Conservation (phyloP, 2,797 vertebrate species). For the Glossophaga mutica region DNA sequence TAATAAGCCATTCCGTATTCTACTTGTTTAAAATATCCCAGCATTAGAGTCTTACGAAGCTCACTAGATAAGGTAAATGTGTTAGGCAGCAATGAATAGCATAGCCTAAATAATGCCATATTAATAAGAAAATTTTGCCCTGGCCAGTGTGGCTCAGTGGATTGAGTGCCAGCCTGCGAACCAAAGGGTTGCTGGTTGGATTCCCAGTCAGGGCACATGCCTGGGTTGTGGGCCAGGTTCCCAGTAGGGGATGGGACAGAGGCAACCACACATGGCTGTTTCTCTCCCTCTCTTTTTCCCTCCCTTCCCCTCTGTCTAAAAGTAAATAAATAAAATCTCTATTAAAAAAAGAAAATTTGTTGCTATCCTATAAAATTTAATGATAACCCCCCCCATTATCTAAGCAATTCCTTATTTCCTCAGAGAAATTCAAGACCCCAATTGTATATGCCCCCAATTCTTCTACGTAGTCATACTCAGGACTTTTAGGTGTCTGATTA, state of each 20-base stretch:
- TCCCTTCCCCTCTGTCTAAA: too few species aligned
- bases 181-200: too few species aligned
- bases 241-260: too few species aligned
- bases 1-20: background rate
- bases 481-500: background rate
- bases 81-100: background rate
- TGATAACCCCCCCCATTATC: background rate
- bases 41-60: background rate
- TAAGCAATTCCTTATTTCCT: slow-evolving; percentile 10
- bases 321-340: too few species aligned
- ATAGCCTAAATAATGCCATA: background rate
- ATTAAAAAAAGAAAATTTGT: background rate
- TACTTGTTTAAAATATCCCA: background rate
- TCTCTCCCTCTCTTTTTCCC: too few species aligned
- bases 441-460: background rate
- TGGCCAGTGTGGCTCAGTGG: too few species aligned
- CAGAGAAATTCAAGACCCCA: background rate
- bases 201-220: too few species aligned
- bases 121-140: background rate
- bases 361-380: background rate
- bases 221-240: too few species aligned
- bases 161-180: too few species aligned
- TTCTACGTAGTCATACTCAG: background rate
- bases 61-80: background rate
- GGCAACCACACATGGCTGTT: too few species aligned